Evolutionary conservation across 2,113 vertebrate species (phyloP).

Genomic region (Pleuronectes platessa): DNA sequence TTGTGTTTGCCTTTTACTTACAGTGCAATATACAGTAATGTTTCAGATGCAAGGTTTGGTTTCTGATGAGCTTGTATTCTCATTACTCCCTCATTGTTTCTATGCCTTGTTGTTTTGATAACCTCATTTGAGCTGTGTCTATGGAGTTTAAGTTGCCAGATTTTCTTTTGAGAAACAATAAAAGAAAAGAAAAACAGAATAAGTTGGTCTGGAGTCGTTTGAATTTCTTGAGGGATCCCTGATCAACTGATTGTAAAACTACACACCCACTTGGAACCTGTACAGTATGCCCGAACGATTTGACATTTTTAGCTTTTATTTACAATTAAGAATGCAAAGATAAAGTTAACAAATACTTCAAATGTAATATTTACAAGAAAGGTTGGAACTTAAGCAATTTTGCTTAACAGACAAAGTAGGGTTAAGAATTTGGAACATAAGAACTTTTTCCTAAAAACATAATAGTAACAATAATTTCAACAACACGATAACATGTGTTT

Average conservation of each 20-base stretch:
- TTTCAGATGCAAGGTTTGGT: constrained; percentile 5
- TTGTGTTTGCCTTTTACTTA: constrained; percentile 37
- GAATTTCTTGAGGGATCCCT: no score
- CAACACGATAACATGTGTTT: no score
- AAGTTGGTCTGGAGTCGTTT: not conserved
- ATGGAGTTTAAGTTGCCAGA: constrained; percentile 61
- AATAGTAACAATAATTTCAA: not conserved
- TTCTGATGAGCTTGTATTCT: constrained; percentile 10
- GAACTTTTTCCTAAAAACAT: not conserved
- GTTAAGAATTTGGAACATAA: not conserved
- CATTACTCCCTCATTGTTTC: constrained; percentile 15
- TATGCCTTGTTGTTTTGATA: constrained; percentile 44
- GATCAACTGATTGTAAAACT: no score
- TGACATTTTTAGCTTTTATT: constrained; percentile 44
- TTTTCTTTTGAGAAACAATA: constrained; percentile 47
- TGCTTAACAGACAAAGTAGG: not conserved
- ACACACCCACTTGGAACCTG: no score
- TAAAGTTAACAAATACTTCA: not conserved
- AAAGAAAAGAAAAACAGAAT: not conserved
- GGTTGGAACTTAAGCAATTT: not conserved
- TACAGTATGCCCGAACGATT: not conserved
- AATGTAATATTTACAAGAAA: constrained; percentile 41
- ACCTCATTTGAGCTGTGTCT: constrained; percentile 29
- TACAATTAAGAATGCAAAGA: constrained; percentile 32
- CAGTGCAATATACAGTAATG: constrained; percentile 43